Evolutionary conservation across 2,113 vertebrate species (phyloP).

Genomic region (Atractosteus spatula): DNA sequence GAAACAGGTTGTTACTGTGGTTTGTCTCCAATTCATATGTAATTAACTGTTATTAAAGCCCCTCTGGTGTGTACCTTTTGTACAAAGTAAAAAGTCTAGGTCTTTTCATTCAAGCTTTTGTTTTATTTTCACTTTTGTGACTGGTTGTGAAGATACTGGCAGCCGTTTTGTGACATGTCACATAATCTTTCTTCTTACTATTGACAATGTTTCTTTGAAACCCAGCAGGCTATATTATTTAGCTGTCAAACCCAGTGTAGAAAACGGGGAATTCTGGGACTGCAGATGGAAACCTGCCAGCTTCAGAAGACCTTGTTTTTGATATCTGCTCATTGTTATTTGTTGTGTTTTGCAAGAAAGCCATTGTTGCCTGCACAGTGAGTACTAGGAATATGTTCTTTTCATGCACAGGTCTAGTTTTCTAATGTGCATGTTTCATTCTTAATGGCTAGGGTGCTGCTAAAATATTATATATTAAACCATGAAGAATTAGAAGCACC

Average conservation of each 20-base stretch:
- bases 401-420: not conserved
- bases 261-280: constrained; percentile 51
- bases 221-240: constrained; percentile 63
- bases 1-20: constrained; percentile 67
- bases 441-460: not conserved
- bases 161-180: constrained; percentile 67
- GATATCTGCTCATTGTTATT: not conserved
- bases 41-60: constrained; percentile 76
- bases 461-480: no score
- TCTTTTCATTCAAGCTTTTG: constrained; percentile 76
- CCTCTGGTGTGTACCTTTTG: constrained; percentile 80
- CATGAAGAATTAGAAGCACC: no score
- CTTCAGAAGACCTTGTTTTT: constrained; percentile 29
- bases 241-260: constrained; percentile 56
- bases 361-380: not conserved
- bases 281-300: constrained; percentile 46
- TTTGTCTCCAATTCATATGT: constrained; percentile 73
- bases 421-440: not conserved
- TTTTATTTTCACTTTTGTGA: constrained; percentile 70
- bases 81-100: constrained; percentile 72
- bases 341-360: not conserved
- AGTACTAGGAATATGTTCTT: not conserved
- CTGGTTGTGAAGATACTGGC: constrained; percentile 69
- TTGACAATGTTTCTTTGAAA: constrained; percentile 58
- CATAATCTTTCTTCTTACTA: constrained; percentile 52